Percentiles rank a stretch among this genome's conserved stretches.
phyloP scores from a whole-genome alignment of 2,797 vertebrate species.

The Bradypodion pumilum region DNA sequence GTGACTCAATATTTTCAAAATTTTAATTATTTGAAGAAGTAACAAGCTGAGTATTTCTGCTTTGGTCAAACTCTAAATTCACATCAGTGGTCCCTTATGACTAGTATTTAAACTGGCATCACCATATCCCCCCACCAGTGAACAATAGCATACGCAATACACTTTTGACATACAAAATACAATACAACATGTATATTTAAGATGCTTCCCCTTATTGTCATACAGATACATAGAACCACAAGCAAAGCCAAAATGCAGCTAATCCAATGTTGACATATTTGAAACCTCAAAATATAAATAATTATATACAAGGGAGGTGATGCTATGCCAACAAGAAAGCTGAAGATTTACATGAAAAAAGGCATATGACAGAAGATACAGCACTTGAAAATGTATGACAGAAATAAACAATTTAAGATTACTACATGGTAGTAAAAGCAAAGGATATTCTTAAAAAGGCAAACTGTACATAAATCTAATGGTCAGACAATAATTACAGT shows the following conservation, averaged over 20 bases:
- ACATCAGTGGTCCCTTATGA: constrained; percentile 58
- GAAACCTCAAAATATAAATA: constrained; percentile 83
- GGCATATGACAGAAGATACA: constrained; percentile 31
- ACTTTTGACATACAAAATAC: constrained; percentile 66
- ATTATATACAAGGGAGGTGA: constrained; percentile 78
- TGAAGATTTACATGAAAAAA: constrained; percentile 56
- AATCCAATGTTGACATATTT: constrained; percentile 69
- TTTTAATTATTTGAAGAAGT: constrained; percentile 69
- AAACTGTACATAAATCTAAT: constrained; percentile 52
- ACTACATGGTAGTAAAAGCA: constrained; percentile 73
- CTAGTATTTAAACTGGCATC: constrained; percentile 64
- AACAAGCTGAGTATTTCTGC: constrained; percentile 72
- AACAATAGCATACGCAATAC: constrained; percentile 66
- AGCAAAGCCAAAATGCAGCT: constrained; percentile 59
- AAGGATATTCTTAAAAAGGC: constrained; percentile 53
- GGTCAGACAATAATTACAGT: constrained; percentile 40
- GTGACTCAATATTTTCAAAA: constrained; percentile 60
- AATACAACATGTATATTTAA: constrained; percentile 58
- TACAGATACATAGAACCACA: constrained; percentile 64
- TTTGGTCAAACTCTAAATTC: constrained; percentile 66
- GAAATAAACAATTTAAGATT: constrained; percentile 46
- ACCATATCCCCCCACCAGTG: constrained; percentile 54
- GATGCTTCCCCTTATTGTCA: constrained; percentile 55
- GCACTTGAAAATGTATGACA: constrained; percentile 36
- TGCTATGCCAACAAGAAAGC: constrained; percentile 59